These are phyloP conservation scores for Morpho helenor DNA, from an alignment of 2,888 invertebrate species.

Conservation along the genomic window DNA sequence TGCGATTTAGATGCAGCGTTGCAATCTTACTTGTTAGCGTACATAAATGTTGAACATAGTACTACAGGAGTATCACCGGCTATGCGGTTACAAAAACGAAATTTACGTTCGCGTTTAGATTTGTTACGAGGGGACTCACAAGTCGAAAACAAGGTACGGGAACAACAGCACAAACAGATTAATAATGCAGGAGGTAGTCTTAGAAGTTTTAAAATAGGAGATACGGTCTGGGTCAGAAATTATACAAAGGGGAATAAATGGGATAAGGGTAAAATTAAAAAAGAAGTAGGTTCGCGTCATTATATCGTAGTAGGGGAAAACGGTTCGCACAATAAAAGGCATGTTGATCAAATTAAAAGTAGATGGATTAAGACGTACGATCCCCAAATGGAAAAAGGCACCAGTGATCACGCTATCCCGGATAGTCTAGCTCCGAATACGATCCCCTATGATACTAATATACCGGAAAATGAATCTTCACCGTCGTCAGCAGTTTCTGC, in stretches of 20 bases:
- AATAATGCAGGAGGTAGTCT: background rate
- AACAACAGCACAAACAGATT: background rate
- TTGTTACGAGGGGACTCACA: background rate
- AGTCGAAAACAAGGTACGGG: background rate
- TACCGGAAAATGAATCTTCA: too few species aligned
- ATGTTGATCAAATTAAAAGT: background rate
- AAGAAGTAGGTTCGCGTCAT: background rate
- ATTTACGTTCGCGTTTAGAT: background rate
- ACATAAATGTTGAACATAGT: background rate
- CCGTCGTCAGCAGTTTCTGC: too few species aligned
- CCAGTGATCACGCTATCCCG: background rate
- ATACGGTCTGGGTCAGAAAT: background rate
- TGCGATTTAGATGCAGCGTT: conserved; percentile 18
- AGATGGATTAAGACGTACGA: background rate
- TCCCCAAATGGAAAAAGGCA: background rate
- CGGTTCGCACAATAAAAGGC: background rate
- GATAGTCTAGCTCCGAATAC: background rate
- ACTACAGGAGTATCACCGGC: background rate
- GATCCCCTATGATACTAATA: too few species aligned
- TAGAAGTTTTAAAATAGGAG: background rate
- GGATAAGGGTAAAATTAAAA: background rate
- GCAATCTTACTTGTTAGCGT: background rate
- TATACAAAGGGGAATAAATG: background rate
- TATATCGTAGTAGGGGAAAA: background rate
- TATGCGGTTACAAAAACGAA: background rate